Percentiles rank a stretch among this genome's conserved stretches.
Conservation (phyloP, 2,888 invertebrate genomes). For the Carterocephalus palaemon region DNA sequence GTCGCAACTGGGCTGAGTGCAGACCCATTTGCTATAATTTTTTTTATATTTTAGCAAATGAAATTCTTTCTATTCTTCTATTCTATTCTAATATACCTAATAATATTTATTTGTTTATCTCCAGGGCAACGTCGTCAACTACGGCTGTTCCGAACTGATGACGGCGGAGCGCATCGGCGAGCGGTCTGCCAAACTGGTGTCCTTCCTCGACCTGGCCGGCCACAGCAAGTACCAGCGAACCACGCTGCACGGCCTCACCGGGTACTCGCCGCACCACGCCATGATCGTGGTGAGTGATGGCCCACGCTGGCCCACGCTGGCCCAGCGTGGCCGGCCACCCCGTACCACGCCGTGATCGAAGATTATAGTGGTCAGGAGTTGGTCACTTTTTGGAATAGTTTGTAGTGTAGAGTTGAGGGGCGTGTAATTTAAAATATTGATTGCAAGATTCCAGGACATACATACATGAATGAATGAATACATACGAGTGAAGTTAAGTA, state of each 20-base stretch:
- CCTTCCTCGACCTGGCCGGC: constrained; percentile 97
- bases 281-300: constrained; percentile 64
- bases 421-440: too few species aligned
- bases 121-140: constrained; percentile 91
- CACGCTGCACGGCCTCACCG: constrained; percentile 95
- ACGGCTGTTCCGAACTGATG: constrained; percentile 91
- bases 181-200: constrained; percentile 93
- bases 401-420: too few species aligned
- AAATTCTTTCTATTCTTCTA: too few species aligned
- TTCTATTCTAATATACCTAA: not conserved
- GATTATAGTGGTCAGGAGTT: too few species aligned
- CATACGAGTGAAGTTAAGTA: too few species aligned
- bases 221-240: constrained; percentile 97
- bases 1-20: too few species aligned
- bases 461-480: too few species aligned
- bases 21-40: too few species aligned
- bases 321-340: not conserved
- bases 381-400: too few species aligned
- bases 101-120: constrained; percentile 26
- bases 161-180: constrained; percentile 97
- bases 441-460: too few species aligned
- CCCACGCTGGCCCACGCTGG: too few species aligned
- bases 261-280: constrained; percentile 91
- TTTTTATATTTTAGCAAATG: too few species aligned
- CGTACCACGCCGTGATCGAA: not conserved